These are phyloP conservation scores for Lepilemur ruficaudatus DNA, from an alignment of 2,797 vertebrate species.

Conservation along the genomic window DNA sequence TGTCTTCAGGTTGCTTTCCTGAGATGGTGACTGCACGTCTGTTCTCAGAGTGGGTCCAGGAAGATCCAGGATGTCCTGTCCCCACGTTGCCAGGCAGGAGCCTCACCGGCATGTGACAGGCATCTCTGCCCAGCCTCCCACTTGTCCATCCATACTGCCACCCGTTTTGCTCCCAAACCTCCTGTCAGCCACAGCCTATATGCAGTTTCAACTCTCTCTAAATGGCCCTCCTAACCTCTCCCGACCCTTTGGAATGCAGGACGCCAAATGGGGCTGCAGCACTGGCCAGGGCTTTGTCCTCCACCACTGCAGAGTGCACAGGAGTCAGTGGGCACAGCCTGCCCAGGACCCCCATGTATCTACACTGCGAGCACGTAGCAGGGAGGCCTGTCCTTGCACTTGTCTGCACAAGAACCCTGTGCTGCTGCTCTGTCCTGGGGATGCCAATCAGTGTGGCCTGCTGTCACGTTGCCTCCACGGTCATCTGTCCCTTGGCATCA, in stretches of 20 bases:
- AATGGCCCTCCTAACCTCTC: neutral
- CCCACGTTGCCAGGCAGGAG: neutral
- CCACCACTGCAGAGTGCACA: neutral
- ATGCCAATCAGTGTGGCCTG: neutral
- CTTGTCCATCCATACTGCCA: neutral
- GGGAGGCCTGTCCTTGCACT: neutral
- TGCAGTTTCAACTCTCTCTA: neutral
- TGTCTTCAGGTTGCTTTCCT: neutral
- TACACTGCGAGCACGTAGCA: neutral
- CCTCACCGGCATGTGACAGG: accelerated
- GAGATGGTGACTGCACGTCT: neutral
- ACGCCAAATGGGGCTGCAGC: neutral
- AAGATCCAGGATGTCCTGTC: neutral
- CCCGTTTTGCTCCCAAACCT: neutral
- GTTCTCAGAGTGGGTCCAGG: neutral
- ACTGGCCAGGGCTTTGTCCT: neutral
- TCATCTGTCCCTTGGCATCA: neutral
- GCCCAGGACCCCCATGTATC: neutral
- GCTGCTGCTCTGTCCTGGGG: neutral
- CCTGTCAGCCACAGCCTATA: no score
- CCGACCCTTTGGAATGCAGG: neutral
- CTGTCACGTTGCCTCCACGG: neutral
- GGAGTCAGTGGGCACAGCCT: neutral
- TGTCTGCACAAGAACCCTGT: no score
- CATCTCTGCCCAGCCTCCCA: neutral